phyloP scores from a whole-genome alignment of 2,888 invertebrate species.

The Patella caerulea region DNA sequence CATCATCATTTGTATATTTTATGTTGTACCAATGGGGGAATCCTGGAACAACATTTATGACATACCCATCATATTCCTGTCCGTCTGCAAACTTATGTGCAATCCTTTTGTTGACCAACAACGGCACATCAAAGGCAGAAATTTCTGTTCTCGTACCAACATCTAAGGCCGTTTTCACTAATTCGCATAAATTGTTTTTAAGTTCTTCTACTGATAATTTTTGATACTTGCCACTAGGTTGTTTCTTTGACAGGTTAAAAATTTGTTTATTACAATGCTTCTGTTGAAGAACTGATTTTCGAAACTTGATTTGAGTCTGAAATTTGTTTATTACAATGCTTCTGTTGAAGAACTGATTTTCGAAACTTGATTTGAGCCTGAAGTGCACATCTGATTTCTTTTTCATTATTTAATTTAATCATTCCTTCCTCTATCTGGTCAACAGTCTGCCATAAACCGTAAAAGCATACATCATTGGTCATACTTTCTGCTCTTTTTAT shows the following conservation, averaged over 20 bases:
- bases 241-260: background rate
- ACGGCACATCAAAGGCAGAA: background rate
- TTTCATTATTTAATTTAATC: background rate
- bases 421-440: constrained; percentile 15
- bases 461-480: constrained; percentile 22
- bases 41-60: constrained; percentile 26
- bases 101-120: background rate
- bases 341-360: background rate
- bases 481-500: constrained; percentile 24
- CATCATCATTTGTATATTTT: constrained; percentile 11
- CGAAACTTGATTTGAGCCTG: background rate
- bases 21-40: constrained; percentile 26
- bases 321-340: background rate
- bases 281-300: too few relatives aligned
- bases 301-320: too few relatives aligned
- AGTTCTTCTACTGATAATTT: background rate
- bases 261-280: too few relatives aligned
- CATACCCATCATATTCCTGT: constrained; percentile 12
- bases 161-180: background rate
- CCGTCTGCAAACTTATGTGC: background rate
- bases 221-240: background rate
- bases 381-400: background rate
- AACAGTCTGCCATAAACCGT: constrained; percentile 31
- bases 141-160: background rate
- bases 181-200: background rate